phyloP scores from a whole-genome alignment of 2,888 invertebrate genomes.

The Thera obeliscata region DNA sequence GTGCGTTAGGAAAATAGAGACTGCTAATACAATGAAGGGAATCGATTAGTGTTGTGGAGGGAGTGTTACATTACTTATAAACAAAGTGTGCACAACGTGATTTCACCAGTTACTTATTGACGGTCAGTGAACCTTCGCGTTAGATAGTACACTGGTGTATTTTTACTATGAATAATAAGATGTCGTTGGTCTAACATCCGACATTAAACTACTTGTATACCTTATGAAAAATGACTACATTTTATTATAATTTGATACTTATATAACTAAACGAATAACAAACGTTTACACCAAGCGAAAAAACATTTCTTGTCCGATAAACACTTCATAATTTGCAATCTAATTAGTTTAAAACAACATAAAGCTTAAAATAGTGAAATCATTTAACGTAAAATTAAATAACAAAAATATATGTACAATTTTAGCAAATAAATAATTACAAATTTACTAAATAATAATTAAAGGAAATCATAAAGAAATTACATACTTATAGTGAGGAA shows the following conservation, averaged over 20 bases:
- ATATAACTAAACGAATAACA: constrained; percentile 54
- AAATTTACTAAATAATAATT: constrained; percentile 60
- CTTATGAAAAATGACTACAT: constrained; percentile 78
- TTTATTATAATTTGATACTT: constrained; percentile 53
- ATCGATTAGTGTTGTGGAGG: constrained; percentile 35
- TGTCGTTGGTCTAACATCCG: constrained; percentile 65
- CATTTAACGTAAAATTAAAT: constrained; percentile 81
- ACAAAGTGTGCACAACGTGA: constrained; percentile 32
- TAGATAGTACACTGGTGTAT: constrained; percentile 14
- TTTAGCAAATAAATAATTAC: constrained; percentile 80
- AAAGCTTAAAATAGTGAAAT: constrained; percentile 57
- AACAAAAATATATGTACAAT: constrained; percentile 83
- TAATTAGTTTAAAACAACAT: constrained; percentile 46
- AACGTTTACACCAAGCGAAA: constrained; percentile 42
- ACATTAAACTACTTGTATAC: constrained; percentile 70
- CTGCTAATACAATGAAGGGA: constrained; percentile 25
- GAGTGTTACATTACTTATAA: constrained; percentile 33
- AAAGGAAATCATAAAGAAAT: constrained; percentile 53
- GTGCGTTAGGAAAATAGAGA: constrained; percentile 51
- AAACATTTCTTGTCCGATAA: constrained; percentile 38
- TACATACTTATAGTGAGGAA: constrained; percentile 46
- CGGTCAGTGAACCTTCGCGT: constrained; percentile 8
- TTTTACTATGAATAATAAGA: constrained; percentile 56
- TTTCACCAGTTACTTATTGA: constrained; percentile 12
- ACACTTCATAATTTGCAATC: constrained; percentile 39